Percentiles rank a stretch among this genome's conserved stretches.
phyloP scores from a whole-genome alignment of 1,140 invertebrate genomes.

The Lasaia peninsularis region DNA sequence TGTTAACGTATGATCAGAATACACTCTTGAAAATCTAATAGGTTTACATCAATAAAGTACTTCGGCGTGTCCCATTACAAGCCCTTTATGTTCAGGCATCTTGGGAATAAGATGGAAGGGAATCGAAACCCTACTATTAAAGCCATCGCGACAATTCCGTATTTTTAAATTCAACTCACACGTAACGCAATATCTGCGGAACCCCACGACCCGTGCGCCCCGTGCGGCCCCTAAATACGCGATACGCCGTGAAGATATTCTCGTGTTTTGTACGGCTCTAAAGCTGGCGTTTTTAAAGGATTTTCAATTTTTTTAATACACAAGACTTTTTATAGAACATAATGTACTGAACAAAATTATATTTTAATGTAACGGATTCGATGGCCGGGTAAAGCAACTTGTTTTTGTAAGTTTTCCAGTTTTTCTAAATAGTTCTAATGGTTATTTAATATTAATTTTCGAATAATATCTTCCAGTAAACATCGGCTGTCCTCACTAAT shows the following conservation, averaged over 20 bases:
- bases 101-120: constrained; percentile 5
- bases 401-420: too few relatives aligned
- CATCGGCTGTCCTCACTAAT: too few relatives aligned
- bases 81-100: constrained; percentile 6
- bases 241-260: constrained; percentile 45
- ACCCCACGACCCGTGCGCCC: constrained; percentile 29
- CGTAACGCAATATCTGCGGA: constrained; percentile 40
- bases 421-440: too few relatives aligned
- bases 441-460: too few relatives aligned
- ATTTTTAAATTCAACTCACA: constrained; percentile 47
- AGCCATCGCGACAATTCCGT: constrained; percentile 13
- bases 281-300: constrained; percentile 16
- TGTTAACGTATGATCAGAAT: too few relatives aligned
- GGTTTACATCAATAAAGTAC: neutral
- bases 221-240: constrained; percentile 41
- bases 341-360: too few relatives aligned
- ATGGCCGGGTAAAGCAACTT: too few relatives aligned
- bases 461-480: too few relatives aligned
- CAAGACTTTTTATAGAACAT: too few relatives aligned
- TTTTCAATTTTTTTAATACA: too few relatives aligned
- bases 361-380: too few relatives aligned
- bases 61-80: constrained; percentile 1
- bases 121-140: constrained; percentile 19
- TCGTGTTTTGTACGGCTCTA: constrained; percentile 35
- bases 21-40: neutral